phyloP scores from a whole-genome alignment of 1,140 invertebrate genomes.

The Aporrectodea caliginosa region DNA sequence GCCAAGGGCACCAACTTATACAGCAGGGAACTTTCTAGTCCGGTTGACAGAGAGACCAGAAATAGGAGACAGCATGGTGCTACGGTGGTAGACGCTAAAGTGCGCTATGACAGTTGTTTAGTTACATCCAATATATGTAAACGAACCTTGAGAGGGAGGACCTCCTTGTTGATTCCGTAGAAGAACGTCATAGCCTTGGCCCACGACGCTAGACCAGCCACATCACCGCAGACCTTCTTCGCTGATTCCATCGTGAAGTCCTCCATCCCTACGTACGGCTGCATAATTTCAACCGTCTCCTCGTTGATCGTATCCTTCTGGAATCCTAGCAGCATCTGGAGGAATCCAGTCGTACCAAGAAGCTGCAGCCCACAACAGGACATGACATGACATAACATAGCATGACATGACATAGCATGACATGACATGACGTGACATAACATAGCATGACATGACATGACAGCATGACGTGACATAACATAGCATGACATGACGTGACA shows the following conservation, averaged over 20 bases:
- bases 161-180: slow-evolving; percentile 93
- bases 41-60: too few relatives aligned
- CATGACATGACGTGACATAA: slow-evolving; percentile 67
- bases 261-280: slow-evolving; percentile 85
- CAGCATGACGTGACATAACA: slow-evolving; percentile 59
- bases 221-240: slow-evolving; percentile 68
- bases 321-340: slow-evolving; percentile 78
- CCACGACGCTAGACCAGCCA: slow-evolving; percentile 90
- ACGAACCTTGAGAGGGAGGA: slow-evolving; percentile 76
- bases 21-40: too few relatives aligned
- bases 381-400: slow-evolving; percentile 64
- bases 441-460: slow-evolving; percentile 64
- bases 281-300: slow-evolving; percentile 88
- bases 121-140: too few relatives aligned
- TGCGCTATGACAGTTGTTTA: too few relatives aligned
- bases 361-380: slow-evolving; percentile 66
- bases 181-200: slow-evolving; percentile 96
- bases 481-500: too few relatives aligned
- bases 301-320: slow-evolving; percentile 96
- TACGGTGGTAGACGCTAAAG: too few relatives aligned
- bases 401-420: slow-evolving; percentile 79
- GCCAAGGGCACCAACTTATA: too few relatives aligned
- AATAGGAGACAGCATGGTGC: too few relatives aligned
- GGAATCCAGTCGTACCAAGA: background rate
- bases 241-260: slow-evolving; percentile 54